Percentiles rank a stretch among this genome's conserved stretches.
Conservation (phyloP, 2,113 vertebrate genomes). For the Melanerpes aurifrons region DNA sequence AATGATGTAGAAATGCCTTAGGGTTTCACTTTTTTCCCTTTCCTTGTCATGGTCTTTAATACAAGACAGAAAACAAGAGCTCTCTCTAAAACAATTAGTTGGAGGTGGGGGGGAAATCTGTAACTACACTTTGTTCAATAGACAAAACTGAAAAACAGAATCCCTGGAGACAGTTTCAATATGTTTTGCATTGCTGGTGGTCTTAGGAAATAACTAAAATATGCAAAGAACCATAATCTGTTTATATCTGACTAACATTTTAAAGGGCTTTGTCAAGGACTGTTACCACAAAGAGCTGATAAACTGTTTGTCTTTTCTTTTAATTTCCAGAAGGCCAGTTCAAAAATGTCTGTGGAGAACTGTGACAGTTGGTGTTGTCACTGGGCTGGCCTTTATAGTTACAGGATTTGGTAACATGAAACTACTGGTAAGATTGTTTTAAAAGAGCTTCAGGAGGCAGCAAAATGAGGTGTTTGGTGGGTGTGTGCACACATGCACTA, state of each 20-base stretch:
- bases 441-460: background rate
- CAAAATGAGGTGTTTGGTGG: background rate
- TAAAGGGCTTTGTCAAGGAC: background rate
- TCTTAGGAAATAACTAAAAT: background rate
- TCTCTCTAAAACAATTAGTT: background rate
- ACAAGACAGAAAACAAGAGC: background rate
- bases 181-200: background rate
- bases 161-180: background rate
- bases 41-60: background rate
- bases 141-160: background rate
- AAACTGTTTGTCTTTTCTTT: background rate
- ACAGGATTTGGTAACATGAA: background rate
- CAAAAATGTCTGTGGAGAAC: background rate
- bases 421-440: background rate
- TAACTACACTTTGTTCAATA: background rate
- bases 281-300: background rate
- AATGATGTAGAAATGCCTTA: conserved; percentile 5
- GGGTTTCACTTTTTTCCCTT: background rate
- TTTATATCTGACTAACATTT: background rate
- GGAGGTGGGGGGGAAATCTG: background rate
- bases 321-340: accelerated
- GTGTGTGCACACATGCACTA: background rate
- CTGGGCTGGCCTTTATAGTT: background rate
- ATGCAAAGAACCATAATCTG: background rate
- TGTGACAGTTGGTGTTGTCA: background rate